phyloP scores from a whole-genome alignment of 2,113 vertebrate genomes.

The Piprites chloris region DNA sequence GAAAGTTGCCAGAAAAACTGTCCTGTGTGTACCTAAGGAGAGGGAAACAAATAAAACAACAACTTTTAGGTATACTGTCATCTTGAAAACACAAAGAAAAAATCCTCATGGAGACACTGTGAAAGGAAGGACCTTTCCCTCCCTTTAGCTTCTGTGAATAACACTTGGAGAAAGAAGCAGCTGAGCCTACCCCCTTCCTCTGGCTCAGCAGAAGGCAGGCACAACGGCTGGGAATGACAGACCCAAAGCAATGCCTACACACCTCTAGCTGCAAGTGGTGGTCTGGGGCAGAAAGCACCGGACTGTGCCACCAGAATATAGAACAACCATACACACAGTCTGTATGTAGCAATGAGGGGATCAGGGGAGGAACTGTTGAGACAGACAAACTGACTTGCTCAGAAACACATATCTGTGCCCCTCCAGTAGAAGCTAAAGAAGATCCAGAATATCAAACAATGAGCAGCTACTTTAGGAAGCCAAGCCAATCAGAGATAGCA shows the following conservation, averaged over 20 bases:
- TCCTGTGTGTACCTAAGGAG: not conserved
- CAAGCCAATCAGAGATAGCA: not conserved
- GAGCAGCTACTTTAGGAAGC: not conserved
- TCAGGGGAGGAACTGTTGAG: accelerated
- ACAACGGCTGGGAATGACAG: accelerated
- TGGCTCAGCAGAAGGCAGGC: not conserved
- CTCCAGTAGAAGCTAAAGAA: not conserved
- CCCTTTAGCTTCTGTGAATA: not conserved
- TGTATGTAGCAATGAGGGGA: accelerated
- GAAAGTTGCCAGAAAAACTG: not conserved
- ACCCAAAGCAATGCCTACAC: not conserved
- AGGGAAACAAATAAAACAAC: not conserved
- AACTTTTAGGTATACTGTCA: not conserved
- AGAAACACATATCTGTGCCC: not conserved
- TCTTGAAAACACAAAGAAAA: not conserved
- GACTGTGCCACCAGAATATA: accelerated
- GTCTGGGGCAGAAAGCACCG: not conserved
- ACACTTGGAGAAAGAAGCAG: not conserved
- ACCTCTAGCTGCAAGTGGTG: not conserved
- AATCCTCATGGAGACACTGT: not conserved
- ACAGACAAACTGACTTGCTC: not conserved
- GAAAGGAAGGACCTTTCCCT: not conserved
- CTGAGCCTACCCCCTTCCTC: not conserved
- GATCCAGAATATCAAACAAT: not conserved
- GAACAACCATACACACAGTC: not conserved